A percentile compares a stretch with the other conserved stretches of the same genome.
These are phyloP conservation scores for Melolontha melolontha DNA, from an alignment of 2,888 invertebrate species.

Conservation along the genomic window DNA sequence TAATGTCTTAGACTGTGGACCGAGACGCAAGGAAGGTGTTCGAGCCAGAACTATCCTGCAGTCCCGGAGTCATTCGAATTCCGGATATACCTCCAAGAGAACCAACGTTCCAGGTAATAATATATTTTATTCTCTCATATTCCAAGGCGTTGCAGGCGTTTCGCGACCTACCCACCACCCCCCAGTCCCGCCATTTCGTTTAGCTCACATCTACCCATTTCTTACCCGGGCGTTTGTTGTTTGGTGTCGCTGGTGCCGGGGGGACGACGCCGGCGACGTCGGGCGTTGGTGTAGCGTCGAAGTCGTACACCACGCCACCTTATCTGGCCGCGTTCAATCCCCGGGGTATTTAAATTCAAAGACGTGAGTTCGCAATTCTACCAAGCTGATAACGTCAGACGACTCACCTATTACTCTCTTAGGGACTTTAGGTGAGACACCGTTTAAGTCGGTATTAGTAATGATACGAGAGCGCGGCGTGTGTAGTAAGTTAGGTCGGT, in stretches of 20 bases:
- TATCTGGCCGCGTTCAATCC: slow-evolving; percentile 59
- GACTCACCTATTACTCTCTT: slow-evolving; percentile 61
- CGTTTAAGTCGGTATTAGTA: slow-evolving; percentile 37
- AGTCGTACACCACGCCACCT: slow-evolving; percentile 55
- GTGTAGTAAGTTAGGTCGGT: neutral
- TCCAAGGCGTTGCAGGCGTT: neutral
- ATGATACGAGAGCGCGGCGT: neutral
- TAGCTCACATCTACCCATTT: too few relatives aligned
- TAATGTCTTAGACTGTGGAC: slow-evolving; percentile 37
- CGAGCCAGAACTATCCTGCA: slow-evolving; percentile 12
- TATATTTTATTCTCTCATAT: slow-evolving; percentile 40
- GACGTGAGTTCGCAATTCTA: slow-evolving; percentile 62
- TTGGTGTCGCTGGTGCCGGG: too few relatives aligned
- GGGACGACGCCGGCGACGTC: too few relatives aligned
- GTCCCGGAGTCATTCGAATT: slow-evolving; percentile 58
- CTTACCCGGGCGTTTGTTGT: too few relatives aligned
- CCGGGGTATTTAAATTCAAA: slow-evolving; percentile 64
- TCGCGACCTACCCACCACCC: too few relatives aligned
- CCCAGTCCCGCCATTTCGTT: too few relatives aligned
- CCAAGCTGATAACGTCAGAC: slow-evolving; percentile 63
- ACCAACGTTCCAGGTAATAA: slow-evolving; percentile 54
- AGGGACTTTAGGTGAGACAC: slow-evolving; percentile 55
- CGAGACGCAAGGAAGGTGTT: neutral
- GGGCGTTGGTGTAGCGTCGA: neutral
- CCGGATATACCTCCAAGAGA: slow-evolving; percentile 49